Evolutionary conservation across 2,888 invertebrate species (phyloP).

Genomic region (Sialis fuliginosa): DNA sequence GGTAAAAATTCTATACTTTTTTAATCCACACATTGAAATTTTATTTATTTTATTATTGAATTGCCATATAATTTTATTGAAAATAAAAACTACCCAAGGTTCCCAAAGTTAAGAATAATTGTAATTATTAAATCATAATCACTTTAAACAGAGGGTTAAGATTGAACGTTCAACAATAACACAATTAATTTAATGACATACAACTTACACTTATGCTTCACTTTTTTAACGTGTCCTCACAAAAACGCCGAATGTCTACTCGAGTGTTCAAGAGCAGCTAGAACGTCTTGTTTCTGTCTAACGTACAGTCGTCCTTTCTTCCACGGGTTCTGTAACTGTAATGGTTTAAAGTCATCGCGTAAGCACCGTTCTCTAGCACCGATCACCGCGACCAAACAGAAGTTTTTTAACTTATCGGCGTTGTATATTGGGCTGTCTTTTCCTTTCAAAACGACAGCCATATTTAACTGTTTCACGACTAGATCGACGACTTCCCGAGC

Average conservation of each 20-base stretch:
- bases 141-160: no score
- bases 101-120: no score
- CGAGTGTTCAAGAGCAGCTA: constrained; percentile 77
- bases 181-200: constrained; percentile 2
- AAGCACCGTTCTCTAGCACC: constrained; percentile 88
- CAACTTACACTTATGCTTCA: constrained; percentile 1
- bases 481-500: constrained; percentile 90
- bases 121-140: no score
- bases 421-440: constrained; percentile 74
- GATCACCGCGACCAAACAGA: constrained; percentile 89
- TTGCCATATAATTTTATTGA: no score
- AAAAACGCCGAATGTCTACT: constrained; percentile 60
- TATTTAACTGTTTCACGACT: constrained; percentile 89
- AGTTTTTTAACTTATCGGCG: constrained; percentile 67
- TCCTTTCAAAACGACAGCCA: constrained; percentile 75
- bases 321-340: constrained; percentile 92
- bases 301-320: constrained; percentile 85
- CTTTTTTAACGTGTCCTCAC: constrained; percentile 15
- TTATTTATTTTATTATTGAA: no score
- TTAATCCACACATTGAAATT: no score
- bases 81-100: no score
- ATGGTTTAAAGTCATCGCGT: constrained; percentile 82
- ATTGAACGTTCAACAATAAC: neutral
- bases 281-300: constrained; percentile 72
- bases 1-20: no score